Base-by-base conservation (phyloP, 2,888 invertebrate genomes). In the Theretra japonica region DNA sequence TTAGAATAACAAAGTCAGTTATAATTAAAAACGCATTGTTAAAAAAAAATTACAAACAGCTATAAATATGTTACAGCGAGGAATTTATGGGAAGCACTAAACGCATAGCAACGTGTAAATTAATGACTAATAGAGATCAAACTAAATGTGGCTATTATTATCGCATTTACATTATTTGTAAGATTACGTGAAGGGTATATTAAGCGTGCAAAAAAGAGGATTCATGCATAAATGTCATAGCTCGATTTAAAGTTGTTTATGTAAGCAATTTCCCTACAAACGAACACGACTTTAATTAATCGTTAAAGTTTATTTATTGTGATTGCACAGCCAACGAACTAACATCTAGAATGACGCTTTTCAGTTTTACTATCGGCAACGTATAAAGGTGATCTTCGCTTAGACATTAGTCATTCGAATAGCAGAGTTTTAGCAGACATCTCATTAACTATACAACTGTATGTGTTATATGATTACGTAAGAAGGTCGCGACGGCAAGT, bases 291-390 rank as follows among this genome's bases (percentile, higher is more conserved):
- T 65, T 65, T 65, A 65, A 65, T 65, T 41, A 65, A 65, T 65
- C n/a, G 62, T 65, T 65, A 65, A 65, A 65, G 11, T 41, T 65
- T 65, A 62, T 62, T 62, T 62, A 65, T 65, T 65, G 62, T 65
- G 33, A 65, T 65, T 65, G 15, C 41, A 21, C 62, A 65, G 41
- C 41, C 41, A 41, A 21, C 21, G 21, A 65, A 41, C 23, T 21
- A 41, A 65, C 41, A 65, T 65, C 41, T 65, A 65, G 23, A 65
- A 41, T 65, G 30, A 65, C 41, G 33, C 41, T 65, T 65, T 65
- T 65, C 62, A 65, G 62, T 23, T 65, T 65, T 23, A 65, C 41
- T 65, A 41, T 65, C 41, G 41, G 41, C 23, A 11, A 65, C 41
- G 62, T 41, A 65, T 65, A 65, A 65, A 65, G 62, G 62, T 65